Conservation (phyloP, 2,888 invertebrate genomes). For the Zygaena filipendulae region DNA sequence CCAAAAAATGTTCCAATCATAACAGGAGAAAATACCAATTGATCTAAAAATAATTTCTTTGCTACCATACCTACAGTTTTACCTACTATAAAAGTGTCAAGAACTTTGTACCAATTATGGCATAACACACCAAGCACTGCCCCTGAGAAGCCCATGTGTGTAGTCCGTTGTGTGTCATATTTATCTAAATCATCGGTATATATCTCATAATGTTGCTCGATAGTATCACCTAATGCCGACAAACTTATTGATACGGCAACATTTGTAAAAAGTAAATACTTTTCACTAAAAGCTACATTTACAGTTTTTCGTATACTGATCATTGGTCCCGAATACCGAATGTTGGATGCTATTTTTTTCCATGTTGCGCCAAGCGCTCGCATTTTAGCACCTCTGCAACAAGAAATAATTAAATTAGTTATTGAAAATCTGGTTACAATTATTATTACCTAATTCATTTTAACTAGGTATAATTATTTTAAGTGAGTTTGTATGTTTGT, state of each 20-base stretch:
- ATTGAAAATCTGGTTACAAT: too few species aligned
- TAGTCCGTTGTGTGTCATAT: constrained; percentile 74
- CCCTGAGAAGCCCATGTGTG: constrained; percentile 85
- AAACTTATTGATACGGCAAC: constrained; percentile 81
- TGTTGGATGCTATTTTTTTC: constrained; percentile 35
- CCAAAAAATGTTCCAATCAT: constrained; percentile 85
- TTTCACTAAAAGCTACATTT: constrained; percentile 70
- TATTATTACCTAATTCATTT: too few species aligned
- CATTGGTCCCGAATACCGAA: constrained; percentile 24
- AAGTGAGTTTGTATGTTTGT: too few species aligned
- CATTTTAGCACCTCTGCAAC: constrained; percentile 35
- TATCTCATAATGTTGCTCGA: constrained; percentile 88
- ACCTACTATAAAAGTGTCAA: constrained; percentile 82
- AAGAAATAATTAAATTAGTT: too few species aligned
- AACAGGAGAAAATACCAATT: constrained; percentile 87
- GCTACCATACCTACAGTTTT: constrained; percentile 73
- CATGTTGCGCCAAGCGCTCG: constrained; percentile 38
- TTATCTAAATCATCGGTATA: constrained; percentile 67
- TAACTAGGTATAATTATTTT: too few species aligned
- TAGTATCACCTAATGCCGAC: constrained; percentile 81
- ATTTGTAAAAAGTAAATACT: constrained; percentile 84
- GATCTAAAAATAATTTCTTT: constrained; percentile 87
- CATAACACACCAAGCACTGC: constrained; percentile 83
- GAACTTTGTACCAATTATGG: constrained; percentile 88
- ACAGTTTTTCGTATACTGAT: constrained; percentile 28